These are phyloP conservation scores for Neodiprion virginianus DNA, from an alignment of 1,140 invertebrate species.

Conservation along the genomic window DNA sequence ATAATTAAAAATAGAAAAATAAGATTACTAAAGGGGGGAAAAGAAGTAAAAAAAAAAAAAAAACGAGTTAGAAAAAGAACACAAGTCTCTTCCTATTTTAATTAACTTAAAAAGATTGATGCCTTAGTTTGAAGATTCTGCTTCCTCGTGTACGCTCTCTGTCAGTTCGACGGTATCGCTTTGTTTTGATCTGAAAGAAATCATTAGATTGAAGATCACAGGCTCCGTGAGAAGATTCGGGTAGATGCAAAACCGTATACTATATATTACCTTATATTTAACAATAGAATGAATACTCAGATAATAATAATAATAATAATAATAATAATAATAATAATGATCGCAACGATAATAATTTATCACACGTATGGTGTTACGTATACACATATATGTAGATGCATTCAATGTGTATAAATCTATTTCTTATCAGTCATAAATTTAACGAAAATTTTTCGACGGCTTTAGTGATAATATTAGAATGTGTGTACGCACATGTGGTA, in stretches of 20 bases:
- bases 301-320: background rate
- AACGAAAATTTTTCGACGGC: no score
- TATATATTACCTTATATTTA: background rate
- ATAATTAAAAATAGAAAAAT: background rate
- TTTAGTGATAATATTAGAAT: no score
- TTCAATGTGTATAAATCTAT: background rate
- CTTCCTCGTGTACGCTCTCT: slow-evolving; percentile 52
- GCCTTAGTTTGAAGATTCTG: slow-evolving; percentile 46
- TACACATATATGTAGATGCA: slow-evolving; percentile 8
- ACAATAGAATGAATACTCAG: slow-evolving; percentile 10
- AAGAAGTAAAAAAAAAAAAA: background rate
- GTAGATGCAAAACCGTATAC: background rate
- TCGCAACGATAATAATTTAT: background rate
- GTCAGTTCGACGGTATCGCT: slow-evolving; percentile 54
- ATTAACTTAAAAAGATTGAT: background rate
- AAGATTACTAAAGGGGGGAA: background rate
- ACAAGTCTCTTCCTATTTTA: background rate
- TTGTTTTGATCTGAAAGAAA: slow-evolving; percentile 62
- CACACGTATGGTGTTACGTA: slow-evolving; percentile 9
- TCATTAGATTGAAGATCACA: slow-evolving; percentile 41
- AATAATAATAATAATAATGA: background rate
- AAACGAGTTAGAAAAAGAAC: background rate
- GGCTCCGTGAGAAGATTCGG: slow-evolving; percentile 30
- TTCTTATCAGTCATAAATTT: no score
- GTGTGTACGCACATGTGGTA: no score